phyloP scores from a whole-genome alignment of 2,888 invertebrate species.

The Dasypogon diadema region DNA sequence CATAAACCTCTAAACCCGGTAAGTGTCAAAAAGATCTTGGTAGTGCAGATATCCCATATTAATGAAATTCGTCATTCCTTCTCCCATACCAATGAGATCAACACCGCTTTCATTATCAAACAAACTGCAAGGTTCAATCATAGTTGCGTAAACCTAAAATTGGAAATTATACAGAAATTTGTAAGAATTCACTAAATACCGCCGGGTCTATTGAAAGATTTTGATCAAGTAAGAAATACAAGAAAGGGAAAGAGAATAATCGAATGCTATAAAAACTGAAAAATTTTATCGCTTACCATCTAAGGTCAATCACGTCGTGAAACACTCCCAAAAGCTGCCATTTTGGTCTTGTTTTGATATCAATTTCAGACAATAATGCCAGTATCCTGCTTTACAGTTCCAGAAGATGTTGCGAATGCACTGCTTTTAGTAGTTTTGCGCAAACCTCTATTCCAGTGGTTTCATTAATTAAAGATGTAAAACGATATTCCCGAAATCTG shows the following conservation, averaged over 20 bases:
- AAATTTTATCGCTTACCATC: not conserved
- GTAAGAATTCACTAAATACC: too few relatives aligned
- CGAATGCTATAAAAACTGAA: not conserved
- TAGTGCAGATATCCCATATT: too few relatives aligned
- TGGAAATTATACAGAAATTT: too few relatives aligned
- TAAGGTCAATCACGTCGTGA: not conserved
- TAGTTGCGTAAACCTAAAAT: too few relatives aligned
- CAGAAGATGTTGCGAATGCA: too few relatives aligned
- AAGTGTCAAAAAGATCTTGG: too few relatives aligned
- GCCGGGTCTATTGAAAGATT: not conserved
- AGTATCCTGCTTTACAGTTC: not conserved
- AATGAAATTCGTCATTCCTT: too few relatives aligned
- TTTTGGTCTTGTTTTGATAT: conserved; percentile 3
- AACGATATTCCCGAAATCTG: conserved; percentile 31
- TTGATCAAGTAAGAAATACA: not conserved
- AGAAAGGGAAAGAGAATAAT: not conserved
- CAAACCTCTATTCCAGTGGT: too few relatives aligned
- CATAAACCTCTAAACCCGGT: too few relatives aligned
- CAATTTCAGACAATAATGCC: not conserved
- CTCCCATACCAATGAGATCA: too few relatives aligned
- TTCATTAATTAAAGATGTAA: conserved; percentile 27
- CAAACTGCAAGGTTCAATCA: too few relatives aligned
- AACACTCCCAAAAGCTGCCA: conserved; percentile 7
- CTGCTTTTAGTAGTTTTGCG: not conserved
- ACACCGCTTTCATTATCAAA: too few relatives aligned